Percentiles rank a stretch among this genome's conserved stretches.
Evolutionary conservation across 2,797 vertebrate genomes (phyloP).

Genomic region (Lycodopsis pacificus): DNA sequence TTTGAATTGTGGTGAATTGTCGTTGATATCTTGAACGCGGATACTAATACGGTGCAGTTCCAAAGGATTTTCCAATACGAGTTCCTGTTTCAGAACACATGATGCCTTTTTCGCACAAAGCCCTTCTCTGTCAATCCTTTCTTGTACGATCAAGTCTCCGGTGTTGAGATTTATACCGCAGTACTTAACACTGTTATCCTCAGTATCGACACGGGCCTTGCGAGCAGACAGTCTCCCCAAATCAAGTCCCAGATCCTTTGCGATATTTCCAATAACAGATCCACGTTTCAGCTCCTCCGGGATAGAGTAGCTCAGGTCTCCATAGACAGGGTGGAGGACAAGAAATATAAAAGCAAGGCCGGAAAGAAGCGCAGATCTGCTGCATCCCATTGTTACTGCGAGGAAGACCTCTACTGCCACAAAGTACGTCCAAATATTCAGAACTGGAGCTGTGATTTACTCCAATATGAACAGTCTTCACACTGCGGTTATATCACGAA

Average conservation of each 20-base stretch:
- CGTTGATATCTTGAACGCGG: constrained; percentile 82
- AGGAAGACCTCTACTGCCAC: neutral
- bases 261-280: constrained; percentile 63
- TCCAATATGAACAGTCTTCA: neutral
- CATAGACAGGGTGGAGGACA: neutral
- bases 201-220: constrained; percentile 65
- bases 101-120: constrained; percentile 66
- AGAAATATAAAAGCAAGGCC: constrained; percentile 32
- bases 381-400: constrained; percentile 39
- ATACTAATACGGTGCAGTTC: constrained; percentile 79
- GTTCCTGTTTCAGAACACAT: constrained; percentile 79
- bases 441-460: neutral
- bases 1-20: constrained; percentile 81
- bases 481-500: neutral
- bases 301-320: constrained; percentile 47
- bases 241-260: constrained; percentile 68
- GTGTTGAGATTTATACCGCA: constrained; percentile 55
- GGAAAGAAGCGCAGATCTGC: neutral
- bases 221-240: constrained; percentile 49
- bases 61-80: constrained; percentile 82
- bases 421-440: neutral
- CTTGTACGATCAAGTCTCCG: constrained; percentile 62
- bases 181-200: constrained; percentile 41
- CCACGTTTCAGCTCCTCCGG: constrained; percentile 56
- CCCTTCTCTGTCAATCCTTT: constrained; percentile 71